A percentile compares a stretch with the other conserved stretches of the same genome.
These are phyloP conservation scores for Mesoligia furuncula DNA, from an alignment of 2,888 invertebrate genomes.

Conservation along the genomic window DNA sequence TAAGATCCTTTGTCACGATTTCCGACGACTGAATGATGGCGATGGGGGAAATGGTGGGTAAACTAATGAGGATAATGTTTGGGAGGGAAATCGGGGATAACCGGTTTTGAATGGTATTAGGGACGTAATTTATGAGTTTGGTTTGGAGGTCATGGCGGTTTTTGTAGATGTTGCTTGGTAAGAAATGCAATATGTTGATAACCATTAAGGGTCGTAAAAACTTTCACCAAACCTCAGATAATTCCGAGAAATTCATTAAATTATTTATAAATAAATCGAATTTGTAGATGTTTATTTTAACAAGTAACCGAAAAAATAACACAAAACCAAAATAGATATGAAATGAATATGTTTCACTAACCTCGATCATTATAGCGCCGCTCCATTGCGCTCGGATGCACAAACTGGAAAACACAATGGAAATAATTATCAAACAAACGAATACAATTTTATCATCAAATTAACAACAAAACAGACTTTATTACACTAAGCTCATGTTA, in stretches of 20 bases:
- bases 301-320: background rate
- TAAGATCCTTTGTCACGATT: slow-evolving; percentile 71
- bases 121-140: slow-evolving; percentile 43
- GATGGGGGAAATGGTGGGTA: slow-evolving; percentile 60
- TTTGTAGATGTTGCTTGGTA: background rate
- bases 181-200: slow-evolving; percentile 1
- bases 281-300: background rate
- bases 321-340: background rate
- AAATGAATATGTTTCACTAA: slow-evolving; percentile 20
- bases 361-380: background rate
- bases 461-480: slow-evolving; percentile 33
- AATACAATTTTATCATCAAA: slow-evolving; percentile 38
- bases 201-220: background rate
- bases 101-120: slow-evolving; percentile 55
- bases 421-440: slow-evolving; percentile 39
- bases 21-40: slow-evolving; percentile 66
- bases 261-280: background rate
- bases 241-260: background rate
- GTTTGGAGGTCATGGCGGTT: slow-evolving; percentile 17
- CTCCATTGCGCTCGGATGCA: slow-evolving; percentile 30
- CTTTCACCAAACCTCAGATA: background rate
- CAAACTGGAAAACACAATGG: slow-evolving; percentile 27
- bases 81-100: slow-evolving; percentile 62
- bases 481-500: slow-evolving; percentile 44
- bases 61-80: slow-evolving; percentile 66